Evolutionary conservation across 2,888 invertebrate genomes (phyloP), one percentile per base, ranked within the genome.

Genomic region (Altica lythri): DNA sequence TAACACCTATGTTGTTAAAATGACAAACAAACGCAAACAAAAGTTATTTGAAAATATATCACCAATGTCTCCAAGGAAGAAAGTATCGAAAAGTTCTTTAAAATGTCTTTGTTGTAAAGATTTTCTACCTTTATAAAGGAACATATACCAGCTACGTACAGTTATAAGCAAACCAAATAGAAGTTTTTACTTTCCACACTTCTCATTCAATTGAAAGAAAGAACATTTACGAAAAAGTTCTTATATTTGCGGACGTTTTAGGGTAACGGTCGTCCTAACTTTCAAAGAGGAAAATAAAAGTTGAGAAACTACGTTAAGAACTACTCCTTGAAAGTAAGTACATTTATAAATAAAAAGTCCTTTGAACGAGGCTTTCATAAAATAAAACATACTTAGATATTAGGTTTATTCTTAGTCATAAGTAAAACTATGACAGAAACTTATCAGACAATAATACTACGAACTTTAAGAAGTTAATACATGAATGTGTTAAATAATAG

Each of bases 221-320:
- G 40, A 40, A 40, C 25, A 40, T 40, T 40, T 40, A 40, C 40
- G 22, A 40, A 40, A 40, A 40, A 40, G 40, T 40, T 40, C 25
- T 22, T 40, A 40, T 40, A 40, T 40, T 40, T 22, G 40, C 22
- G 40, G 40, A 40, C 40, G 22, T 40, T 22, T 40, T 13, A 40
- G 40, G 10, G 40, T 40, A 22, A 40, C 40, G 22, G 40, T 40
- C 14, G 40, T 13, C 40, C 40, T 22, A 40, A 40, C 40, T 40
- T 40, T 40, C 40, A 40, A 40, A 40, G 40, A 40, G 22, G 40
- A 40, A 40, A 40, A 22, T 22, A 40, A 40, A 40, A 40, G 40
- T 40, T 40, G 10, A 22, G 12, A 40, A 40, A 40, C 40, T 40
- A 40, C 40, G 40, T 40, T 40, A 40, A 40, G 22, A 40, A 40